Conservation (phyloP, 2,888 invertebrate genomes). For the Creontiades dilutus region DNA sequence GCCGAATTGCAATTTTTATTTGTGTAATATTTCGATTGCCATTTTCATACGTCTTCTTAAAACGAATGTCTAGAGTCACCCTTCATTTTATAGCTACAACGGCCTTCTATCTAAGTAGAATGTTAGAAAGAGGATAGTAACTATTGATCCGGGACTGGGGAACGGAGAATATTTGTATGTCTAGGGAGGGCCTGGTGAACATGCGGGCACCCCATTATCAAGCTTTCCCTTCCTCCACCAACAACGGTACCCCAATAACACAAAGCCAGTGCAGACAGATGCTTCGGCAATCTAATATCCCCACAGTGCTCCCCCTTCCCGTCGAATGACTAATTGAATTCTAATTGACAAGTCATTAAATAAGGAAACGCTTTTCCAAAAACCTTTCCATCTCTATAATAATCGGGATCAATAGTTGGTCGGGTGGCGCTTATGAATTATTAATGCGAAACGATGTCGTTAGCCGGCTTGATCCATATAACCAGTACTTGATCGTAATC, state of each 20-base stretch:
- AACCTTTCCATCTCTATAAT: conserved; percentile 46
- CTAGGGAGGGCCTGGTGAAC: conserved; percentile 39
- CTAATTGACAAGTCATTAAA: conserved; percentile 52
- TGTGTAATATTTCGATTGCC: too few relatives aligned
- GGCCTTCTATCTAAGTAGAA: conserved; percentile 12
- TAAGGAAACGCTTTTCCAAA: conserved; percentile 22
- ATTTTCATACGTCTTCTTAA: too few relatives aligned
- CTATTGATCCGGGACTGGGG: conserved; percentile 40
- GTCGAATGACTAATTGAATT: conserved; percentile 55
- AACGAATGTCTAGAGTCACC: too few relatives aligned
- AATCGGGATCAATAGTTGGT: conserved; percentile 60
- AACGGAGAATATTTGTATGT: conserved; percentile 58
- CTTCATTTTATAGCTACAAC: neutral
- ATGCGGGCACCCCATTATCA: conserved; percentile 55
- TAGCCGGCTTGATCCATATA: conserved; percentile 37
- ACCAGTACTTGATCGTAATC: conserved; percentile 41
- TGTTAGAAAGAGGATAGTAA: conserved; percentile 30
- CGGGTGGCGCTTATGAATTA: conserved; percentile 60
- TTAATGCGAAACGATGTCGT: conserved; percentile 54
- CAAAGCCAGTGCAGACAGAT: conserved; percentile 48
- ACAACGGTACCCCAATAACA: conserved; percentile 30
- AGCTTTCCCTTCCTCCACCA: conserved; percentile 19
- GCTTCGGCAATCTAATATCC: conserved; percentile 42
- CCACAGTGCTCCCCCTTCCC: neutral
- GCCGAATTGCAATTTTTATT: too few relatives aligned